phyloP scores from a whole-genome alignment of 2,888 invertebrate species.

The Sinodicranocentrus sp. region DNA sequence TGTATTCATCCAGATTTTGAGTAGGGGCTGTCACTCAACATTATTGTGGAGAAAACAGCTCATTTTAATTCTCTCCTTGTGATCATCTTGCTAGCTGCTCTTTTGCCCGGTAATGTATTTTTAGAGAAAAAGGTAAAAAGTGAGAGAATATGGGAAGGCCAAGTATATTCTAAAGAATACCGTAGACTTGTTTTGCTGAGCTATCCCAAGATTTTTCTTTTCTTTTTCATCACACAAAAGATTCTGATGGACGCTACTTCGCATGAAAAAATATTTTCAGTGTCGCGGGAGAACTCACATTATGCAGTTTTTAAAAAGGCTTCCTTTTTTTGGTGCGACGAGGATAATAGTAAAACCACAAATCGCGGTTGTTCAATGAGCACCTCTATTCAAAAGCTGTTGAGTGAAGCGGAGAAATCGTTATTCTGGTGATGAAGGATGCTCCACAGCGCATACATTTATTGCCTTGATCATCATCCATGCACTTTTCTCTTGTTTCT shows the following conservation, averaged over 20 bases:
- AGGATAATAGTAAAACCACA: neutral
- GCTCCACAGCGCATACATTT: neutral
- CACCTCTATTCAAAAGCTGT: neutral
- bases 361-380: neutral
- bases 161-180: neutral
- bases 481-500: neutral
- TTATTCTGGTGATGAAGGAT: neutral
- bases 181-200: too few species aligned
- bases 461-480: neutral
- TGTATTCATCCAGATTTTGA: neutral
- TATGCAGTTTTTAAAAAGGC: too few species aligned
- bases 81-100: constrained; percentile 27
- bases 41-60: constrained; percentile 13
- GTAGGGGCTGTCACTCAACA: constrained; percentile 35
- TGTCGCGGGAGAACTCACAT: neutral
- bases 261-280: neutral
- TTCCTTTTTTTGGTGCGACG: too few species aligned
- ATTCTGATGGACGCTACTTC: neutral
- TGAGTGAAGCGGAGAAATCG: neutral
- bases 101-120: neutral
- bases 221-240: too few species aligned
- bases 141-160: neutral
- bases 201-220: too few species aligned
- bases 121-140: neutral
- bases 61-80: constrained; percentile 37